Conservation (phyloP, 2,797 vertebrate species). For the Notamacropus eugenii region DNA sequence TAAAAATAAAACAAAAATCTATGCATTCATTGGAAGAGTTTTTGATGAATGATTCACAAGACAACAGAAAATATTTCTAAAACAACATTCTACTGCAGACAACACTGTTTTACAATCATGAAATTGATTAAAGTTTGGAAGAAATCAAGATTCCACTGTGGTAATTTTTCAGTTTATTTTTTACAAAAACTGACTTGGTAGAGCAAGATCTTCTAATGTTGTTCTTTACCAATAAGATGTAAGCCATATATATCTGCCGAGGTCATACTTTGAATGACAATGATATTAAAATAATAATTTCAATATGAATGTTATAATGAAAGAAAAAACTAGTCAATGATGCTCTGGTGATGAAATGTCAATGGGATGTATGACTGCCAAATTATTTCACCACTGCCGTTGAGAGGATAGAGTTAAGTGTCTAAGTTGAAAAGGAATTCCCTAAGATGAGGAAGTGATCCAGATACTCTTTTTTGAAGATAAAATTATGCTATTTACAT, state of each 20-base stretch:
- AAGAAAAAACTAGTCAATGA: not conserved
- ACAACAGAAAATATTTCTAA: not conserved
- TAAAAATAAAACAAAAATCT: not conserved
- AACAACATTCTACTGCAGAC: not conserved
- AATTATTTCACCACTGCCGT: not conserved
- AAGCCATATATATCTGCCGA: not conserved
- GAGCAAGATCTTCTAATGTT: not conserved
- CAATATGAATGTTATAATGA: not conserved
- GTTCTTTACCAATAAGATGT: not conserved
- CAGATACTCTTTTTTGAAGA: not conserved
- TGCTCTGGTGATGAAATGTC: not conserved
- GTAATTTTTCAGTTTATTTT: not conserved
- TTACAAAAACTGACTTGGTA: not conserved
- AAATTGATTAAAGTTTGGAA: not conserved
- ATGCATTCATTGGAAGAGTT: not conserved
- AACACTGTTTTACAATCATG: not conserved
- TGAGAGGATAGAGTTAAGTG: not conserved
- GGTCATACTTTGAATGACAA: not conserved
- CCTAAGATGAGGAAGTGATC: not conserved
- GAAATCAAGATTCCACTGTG: not conserved
- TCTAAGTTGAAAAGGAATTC: not conserved
- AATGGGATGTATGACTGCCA: not conserved
- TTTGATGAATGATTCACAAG: not conserved
- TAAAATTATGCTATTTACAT: not conserved
- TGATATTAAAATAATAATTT: not conserved